Base-by-base conservation (phyloP, 2,797 vertebrate genomes). In the Lophura swinhoii region DNA sequence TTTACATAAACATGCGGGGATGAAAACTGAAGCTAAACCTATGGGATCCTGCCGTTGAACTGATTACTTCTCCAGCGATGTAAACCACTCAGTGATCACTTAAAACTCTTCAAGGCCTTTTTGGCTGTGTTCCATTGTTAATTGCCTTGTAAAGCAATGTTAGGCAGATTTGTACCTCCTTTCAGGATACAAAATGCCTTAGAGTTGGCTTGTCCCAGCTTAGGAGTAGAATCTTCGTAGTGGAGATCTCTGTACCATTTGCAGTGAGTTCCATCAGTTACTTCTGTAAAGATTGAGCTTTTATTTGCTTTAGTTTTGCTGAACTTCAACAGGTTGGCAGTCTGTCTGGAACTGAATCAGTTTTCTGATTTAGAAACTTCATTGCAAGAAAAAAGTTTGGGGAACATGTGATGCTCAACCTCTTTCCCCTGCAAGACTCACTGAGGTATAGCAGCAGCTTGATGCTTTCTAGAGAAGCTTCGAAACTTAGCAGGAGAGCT, bases 331-430 rank as follows among this genome's bases (percentile, higher is more conserved):
- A 75, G 46, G 24, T 29, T 62, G 66, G 49, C 43, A 41, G 8
- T 53, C n/a, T 49, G 49, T 8, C 48, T 43, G n/a, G 29, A 44
- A 3, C 44, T 29, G 39, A 56, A 12, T 35, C 31, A 29, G 10
- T 44, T 35, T 51, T 20, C 75, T 75, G 63, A 2, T 74, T 29
- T n/a, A 56, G 43, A 49, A 33, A 18, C 8, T 9, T 29, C 15
- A 1, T 0, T 21, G 44, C 17, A 70, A 39, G 62, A 33, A 26
- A 72, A 24, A 41, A 46, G 4, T 16, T 58, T 37, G 49, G 67
- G 59, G 9, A 53, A 9, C 0, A 0, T 15, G 55, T 6, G 31
- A 2, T 66, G 43, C 44, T 64, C 20, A 1, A 11, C 7, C 29
- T 59, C 9, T n/a, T 28, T 31, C 6, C 9, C 69, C 23, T 55